These are phyloP conservation scores for Tethya wilhelma DNA, from an alignment of 37 sponge, comb jelly and placozoan species.

Conservation along the genomic window DNA sequence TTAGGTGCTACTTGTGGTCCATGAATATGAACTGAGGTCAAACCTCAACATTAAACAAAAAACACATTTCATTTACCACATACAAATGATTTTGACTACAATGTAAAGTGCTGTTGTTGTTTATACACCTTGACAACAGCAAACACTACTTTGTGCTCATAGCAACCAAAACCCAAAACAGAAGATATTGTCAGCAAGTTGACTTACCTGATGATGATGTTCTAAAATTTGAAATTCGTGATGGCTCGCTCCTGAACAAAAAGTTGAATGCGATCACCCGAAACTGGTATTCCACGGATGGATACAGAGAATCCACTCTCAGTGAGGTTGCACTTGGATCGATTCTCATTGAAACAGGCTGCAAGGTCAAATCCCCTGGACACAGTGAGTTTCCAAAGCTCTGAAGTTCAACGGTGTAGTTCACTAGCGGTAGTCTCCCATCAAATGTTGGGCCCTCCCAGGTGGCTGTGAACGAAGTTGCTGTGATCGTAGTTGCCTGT, in stretches of 20 bases:
- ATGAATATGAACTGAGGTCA: too few relatives aligned
- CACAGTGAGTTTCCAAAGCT: constrained; percentile 5
- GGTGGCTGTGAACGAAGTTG: constrained; percentile 4
- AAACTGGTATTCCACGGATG: constrained; percentile 10
- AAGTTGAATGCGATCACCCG: constrained; percentile 26
- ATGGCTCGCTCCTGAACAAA: background rate
- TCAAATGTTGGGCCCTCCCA: constrained; percentile 7
- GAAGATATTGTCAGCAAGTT: background rate
- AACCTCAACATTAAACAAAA: too few relatives aligned
- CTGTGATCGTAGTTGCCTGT: background rate
- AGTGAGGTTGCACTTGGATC: background rate
- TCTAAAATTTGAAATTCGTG: background rate
- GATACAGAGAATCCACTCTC: background rate
- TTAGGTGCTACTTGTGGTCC: too few relatives aligned
- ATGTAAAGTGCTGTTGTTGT: too few relatives aligned
- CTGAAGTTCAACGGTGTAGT: constrained; percentile 27
- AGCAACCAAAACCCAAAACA: background rate
- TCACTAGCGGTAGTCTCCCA: constrained; percentile 14
- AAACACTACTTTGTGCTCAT: background rate
- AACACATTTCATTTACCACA: too few relatives aligned
- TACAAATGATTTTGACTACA: too few relatives aligned
- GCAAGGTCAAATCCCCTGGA: background rate
- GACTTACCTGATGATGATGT: constrained; percentile 15
- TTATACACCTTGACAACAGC: too few relatives aligned
- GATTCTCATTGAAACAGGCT: background rate